Percentiles rank a stretch among this genome's conserved stretches.
phyloP scores from a whole-genome alignment of 2,797 vertebrate genomes.

The Malacoraja senta region DNA sequence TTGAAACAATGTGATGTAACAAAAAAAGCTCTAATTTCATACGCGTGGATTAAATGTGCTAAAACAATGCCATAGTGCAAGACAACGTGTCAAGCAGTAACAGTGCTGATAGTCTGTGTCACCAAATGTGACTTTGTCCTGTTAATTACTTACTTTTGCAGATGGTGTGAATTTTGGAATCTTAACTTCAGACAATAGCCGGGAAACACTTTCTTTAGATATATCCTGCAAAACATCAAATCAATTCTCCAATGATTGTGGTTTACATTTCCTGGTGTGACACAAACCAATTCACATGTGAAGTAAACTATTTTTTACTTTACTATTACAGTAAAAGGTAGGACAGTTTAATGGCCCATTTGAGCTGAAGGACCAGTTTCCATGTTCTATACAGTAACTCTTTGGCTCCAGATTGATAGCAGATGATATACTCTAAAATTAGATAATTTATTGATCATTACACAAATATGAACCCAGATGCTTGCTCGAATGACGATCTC shows the following conservation, averaged over 20 bases:
- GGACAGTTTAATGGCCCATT: too few species aligned
- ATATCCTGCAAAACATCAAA: constrained; percentile 63
- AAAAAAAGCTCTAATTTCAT: not conserved
- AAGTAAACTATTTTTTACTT: not conserved
- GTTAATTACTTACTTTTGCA: constrained; percentile 69
- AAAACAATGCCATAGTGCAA: not conserved
- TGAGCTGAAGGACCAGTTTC: too few species aligned
- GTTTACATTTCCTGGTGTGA: not conserved
- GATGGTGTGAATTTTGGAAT: constrained; percentile 84
- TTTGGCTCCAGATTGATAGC: not conserved
- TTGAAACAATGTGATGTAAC: not conserved
- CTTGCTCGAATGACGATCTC: not conserved
- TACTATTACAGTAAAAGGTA: not conserved
- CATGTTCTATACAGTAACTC: too few species aligned
- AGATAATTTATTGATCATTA: not conserved
- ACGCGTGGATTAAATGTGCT: not conserved
- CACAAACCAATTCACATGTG: not conserved
- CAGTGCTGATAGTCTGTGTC: not conserved
- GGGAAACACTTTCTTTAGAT: constrained; percentile 64
- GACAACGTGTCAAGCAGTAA: not conserved
- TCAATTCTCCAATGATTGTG: not conserved
- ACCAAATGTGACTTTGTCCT: not conserved
- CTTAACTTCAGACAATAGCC: constrained; percentile 66
- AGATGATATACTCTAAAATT: not conserved
- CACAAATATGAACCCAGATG: too few species aligned